phyloP scores from a whole-genome alignment of 1,140 invertebrate genomes.

The Bombus polaris region DNA sequence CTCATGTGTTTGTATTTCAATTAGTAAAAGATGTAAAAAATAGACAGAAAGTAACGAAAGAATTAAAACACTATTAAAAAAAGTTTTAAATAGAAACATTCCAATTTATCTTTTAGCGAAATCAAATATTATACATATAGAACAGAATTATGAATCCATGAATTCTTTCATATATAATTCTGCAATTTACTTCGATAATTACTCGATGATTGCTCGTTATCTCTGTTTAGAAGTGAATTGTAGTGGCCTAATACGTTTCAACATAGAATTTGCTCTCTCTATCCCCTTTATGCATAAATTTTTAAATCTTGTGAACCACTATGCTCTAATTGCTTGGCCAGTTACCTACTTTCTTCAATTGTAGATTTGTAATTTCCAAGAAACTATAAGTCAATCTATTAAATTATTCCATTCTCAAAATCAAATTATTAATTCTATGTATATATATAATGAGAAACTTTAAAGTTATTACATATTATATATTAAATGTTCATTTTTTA shows the following conservation, averaged over 20 bases:
- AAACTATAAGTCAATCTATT: neutral
- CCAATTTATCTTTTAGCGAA: too few relatives aligned
- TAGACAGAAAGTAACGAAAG: neutral
- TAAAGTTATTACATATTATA: too few relatives aligned
- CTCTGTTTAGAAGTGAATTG: neutral
- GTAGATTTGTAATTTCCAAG: neutral
- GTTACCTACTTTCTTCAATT: neutral
- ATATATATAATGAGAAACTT: neutral
- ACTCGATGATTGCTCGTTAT: slow-evolving; percentile 35
- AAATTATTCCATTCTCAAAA: neutral
- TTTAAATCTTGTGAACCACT: neutral
- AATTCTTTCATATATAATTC: neutral
- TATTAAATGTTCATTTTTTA: neutral
- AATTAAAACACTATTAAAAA: neutral
- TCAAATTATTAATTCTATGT: neutral
- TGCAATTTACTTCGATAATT: neutral
- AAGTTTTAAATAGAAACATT: neutral
- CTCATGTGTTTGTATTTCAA: too few relatives aligned
- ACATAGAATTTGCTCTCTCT: neutral
- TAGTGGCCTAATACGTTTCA: neutral
- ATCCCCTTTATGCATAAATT: neutral
- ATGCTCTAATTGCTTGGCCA: neutral
- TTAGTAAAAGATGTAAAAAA: neutral
- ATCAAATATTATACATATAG: too few relatives aligned
- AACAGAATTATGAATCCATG: neutral